These are phyloP conservation scores for Euura saliciscinereae DNA, from an alignment of 1,140 invertebrate genomes.

Conservation along the genomic window DNA sequence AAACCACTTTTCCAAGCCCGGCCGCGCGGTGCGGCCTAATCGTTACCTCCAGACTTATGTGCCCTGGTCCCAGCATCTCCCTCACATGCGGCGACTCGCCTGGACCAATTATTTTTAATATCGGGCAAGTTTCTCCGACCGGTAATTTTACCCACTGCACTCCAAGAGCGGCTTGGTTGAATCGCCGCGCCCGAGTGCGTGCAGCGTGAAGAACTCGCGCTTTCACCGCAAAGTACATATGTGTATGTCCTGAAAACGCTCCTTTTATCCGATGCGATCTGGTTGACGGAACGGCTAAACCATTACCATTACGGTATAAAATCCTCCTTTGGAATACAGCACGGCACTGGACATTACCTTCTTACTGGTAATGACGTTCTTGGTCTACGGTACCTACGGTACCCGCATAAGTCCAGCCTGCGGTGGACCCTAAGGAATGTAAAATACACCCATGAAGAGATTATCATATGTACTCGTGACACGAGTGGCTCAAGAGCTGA, in stretches of 20 bases:
- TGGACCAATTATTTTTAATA: conserved; percentile 7
- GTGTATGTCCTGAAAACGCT: background rate
- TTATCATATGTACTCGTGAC: too few relatives aligned
- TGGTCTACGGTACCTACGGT: too few relatives aligned
- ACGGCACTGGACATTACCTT: too few relatives aligned
- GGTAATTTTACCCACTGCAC: background rate
- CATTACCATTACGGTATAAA: too few relatives aligned
- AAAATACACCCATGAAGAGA: too few relatives aligned
- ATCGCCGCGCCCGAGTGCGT: background rate
- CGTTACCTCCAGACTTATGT: background rate
- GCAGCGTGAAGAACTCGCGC: background rate
- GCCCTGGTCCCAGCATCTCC: background rate
- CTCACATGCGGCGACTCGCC: background rate
- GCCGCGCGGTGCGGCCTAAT: background rate
- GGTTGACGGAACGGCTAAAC: too few relatives aligned
- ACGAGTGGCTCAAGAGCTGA: too few relatives aligned
- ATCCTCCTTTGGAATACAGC: too few relatives aligned
- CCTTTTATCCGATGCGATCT: too few relatives aligned
- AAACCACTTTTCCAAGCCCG: background rate
- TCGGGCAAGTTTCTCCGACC: background rate
- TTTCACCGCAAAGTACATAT: background rate
- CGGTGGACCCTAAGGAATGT: too few relatives aligned
- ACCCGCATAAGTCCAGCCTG: too few relatives aligned
- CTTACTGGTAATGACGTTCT: too few relatives aligned
- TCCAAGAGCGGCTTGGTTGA: background rate